Evolutionary conservation across 2,113 vertebrate species (phyloP).

Genomic region (Corythaixoides concolor): DNA sequence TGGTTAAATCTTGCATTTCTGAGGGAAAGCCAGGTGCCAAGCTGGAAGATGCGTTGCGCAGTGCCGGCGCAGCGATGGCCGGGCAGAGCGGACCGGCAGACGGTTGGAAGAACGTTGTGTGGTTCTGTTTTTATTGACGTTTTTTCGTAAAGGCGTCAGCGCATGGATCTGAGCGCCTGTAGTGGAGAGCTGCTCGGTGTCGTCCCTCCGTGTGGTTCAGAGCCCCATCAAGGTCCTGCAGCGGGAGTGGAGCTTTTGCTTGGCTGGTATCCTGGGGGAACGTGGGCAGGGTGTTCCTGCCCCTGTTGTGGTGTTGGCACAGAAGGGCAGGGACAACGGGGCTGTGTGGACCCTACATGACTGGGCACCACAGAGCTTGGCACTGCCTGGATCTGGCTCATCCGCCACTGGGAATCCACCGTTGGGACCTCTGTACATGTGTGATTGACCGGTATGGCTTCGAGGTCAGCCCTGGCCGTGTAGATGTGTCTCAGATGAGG

Average conservation of each 20-base stretch:
- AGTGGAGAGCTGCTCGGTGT: background rate
- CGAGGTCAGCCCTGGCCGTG: background rate
- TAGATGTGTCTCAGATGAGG: background rate
- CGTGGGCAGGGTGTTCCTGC: background rate
- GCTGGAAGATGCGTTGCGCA: background rate
- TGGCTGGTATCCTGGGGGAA: background rate
- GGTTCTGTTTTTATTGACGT: background rate
- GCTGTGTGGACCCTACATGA: background rate
- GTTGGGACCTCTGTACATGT: rapidly evolving
- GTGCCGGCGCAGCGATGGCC: background rate
- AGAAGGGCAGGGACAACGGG: background rate
- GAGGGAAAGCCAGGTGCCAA: background rate
- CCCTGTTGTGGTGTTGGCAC: background rate
- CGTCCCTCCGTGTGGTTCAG: rapidly evolving
- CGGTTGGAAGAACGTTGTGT: rapidly evolving
- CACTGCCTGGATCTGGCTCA: background rate
- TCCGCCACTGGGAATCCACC: background rate
- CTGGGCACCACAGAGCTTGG: background rate
- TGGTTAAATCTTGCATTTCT: conserved; percentile 18
- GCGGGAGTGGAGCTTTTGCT: background rate
- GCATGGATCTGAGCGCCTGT: background rate
- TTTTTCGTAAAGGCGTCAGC: background rate
- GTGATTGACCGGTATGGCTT: background rate
- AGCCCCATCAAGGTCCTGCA: rapidly evolving
- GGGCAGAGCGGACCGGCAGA: background rate